A percentile compares a stretch with the other conserved stretches of the same genome.
phyloP scores from a whole-genome alignment of 2,888 invertebrate genomes.

The Drosophila buzzatii region DNA sequence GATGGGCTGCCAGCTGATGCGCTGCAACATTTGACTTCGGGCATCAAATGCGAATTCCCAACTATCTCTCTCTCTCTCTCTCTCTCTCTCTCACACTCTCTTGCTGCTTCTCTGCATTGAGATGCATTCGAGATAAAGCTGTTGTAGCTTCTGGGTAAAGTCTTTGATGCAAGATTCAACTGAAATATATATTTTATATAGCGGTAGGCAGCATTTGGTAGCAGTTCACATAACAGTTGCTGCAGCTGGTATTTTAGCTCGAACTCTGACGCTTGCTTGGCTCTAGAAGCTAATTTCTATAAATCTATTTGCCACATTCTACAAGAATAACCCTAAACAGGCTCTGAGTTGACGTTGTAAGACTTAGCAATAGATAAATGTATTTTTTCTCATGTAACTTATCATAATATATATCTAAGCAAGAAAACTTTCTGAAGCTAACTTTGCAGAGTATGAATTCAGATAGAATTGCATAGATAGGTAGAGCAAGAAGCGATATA shows the following conservation, averaged over 20 bases:
- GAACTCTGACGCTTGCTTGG: too few species aligned
- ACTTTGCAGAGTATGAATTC: too few species aligned
- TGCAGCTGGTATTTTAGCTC: neutral
- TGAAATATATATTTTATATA: constrained; percentile 11
- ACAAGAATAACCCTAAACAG: neutral
- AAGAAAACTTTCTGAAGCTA: too few species aligned
- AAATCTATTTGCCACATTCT: neutral
- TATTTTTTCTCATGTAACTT: too few species aligned
- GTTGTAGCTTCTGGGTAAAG: constrained; percentile 32
- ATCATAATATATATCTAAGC: too few species aligned
- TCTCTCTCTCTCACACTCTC: neutral
- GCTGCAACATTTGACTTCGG: constrained; percentile 42
- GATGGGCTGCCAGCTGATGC: constrained; percentile 63
- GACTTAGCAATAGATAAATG: too few species aligned
- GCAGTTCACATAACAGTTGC: neutral
- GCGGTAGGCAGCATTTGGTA: neutral
- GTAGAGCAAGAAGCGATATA: too few species aligned
- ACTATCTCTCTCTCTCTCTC: neutral
- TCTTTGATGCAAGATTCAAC: constrained; percentile 18
- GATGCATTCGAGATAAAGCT: constrained; percentile 37
- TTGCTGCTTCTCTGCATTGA: neutral
- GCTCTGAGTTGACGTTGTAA: neutral
- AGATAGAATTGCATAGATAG: too few species aligned
- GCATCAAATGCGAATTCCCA: constrained; percentile 41
- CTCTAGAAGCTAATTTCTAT: neutral